phyloP scores from a whole-genome alignment of 2,888 invertebrate genomes.

The Myathropa florea region DNA sequence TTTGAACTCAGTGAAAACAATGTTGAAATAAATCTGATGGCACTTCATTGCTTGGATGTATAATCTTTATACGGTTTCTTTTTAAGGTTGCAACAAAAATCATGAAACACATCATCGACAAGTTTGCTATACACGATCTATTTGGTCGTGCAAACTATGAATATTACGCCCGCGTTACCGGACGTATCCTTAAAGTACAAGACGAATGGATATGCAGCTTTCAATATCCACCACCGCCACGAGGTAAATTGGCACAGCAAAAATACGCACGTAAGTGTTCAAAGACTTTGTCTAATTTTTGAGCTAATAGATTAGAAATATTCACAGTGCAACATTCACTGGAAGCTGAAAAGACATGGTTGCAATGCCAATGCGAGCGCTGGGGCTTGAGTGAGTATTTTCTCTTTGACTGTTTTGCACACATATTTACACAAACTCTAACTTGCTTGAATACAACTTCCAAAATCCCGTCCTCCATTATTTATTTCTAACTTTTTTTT shows the following conservation, averaged over 20 bases:
- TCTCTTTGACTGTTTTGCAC: not conserved
- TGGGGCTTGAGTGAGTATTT: slow-evolving; percentile 85
- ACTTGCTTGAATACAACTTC: slow-evolving; percentile 26
- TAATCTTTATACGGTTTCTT: not conserved
- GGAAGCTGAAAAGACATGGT: slow-evolving; percentile 94
- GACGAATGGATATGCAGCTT: slow-evolving; percentile 98
- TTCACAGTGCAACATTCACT: slow-evolving; percentile 89
- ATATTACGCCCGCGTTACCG: slow-evolving; percentile 96
- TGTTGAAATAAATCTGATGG: no score
- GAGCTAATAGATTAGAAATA: not conserved
- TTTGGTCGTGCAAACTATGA: slow-evolving; percentile 97
- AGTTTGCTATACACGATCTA: slow-evolving; percentile 96
- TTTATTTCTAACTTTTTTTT: slow-evolving; percentile 14
- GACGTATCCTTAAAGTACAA: slow-evolving; percentile 93
- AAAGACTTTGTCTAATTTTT: not conserved
- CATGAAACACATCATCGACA: slow-evolving; percentile 98
- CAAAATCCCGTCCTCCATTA: slow-evolving; percentile 24
- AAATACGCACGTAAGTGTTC: slow-evolving; percentile 84
- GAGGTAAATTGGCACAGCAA: slow-evolving; percentile 85
- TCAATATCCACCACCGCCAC: slow-evolving; percentile 90
- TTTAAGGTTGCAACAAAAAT: slow-evolving; percentile 95
- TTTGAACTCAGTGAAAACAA: no score
- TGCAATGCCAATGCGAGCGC: slow-evolving; percentile 93
- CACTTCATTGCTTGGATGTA: no score
- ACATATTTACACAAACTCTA: not conserved